A percentile compares a stretch with the other conserved stretches of the same genome.
phyloP scores from a whole-genome alignment of 2,797 vertebrate species.

The Crocodylus rhombifer region DNA sequence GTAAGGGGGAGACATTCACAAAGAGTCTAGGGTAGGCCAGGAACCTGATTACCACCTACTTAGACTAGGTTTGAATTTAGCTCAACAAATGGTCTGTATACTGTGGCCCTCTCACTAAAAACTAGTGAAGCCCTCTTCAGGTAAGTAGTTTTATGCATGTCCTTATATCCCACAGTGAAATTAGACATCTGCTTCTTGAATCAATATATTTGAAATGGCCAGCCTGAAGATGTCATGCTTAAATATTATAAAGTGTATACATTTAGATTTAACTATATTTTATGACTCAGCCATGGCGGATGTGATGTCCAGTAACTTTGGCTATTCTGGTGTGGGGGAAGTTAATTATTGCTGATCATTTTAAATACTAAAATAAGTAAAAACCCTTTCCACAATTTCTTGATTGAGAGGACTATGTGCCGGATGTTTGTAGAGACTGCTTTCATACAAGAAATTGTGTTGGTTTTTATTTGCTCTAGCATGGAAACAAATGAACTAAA shows the following conservation, averaged over 20 bases:
- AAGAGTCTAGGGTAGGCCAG: not conserved
- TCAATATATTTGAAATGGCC: not conserved
- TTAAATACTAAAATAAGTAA: not conserved
- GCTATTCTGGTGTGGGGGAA: not conserved
- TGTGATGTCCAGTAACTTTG: not conserved
- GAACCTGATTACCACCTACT: not conserved
- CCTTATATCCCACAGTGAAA: not conserved
- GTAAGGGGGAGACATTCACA: not conserved
- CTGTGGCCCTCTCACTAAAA: not conserved
- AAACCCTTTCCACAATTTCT: not conserved
- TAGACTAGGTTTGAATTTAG: not conserved
- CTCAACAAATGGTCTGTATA: not conserved
- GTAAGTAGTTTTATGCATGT: no score
- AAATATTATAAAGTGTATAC: no score
- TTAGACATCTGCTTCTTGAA: not conserved
- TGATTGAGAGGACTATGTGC: not conserved
- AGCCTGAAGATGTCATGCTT: no score
- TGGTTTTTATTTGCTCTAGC: not conserved
- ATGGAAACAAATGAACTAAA: no score
- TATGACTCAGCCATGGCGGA: not conserved
- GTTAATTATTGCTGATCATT: rapidly evolving
- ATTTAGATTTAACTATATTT: not conserved
- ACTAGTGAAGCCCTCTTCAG: not conserved
- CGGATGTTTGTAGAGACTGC: not conserved
- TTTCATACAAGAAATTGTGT: not conserved